Evolutionary conservation across 2,888 invertebrate species (phyloP), one percentile per base, ranked within the genome.

Genomic region (Melikaiella ostensackeni): DNA sequence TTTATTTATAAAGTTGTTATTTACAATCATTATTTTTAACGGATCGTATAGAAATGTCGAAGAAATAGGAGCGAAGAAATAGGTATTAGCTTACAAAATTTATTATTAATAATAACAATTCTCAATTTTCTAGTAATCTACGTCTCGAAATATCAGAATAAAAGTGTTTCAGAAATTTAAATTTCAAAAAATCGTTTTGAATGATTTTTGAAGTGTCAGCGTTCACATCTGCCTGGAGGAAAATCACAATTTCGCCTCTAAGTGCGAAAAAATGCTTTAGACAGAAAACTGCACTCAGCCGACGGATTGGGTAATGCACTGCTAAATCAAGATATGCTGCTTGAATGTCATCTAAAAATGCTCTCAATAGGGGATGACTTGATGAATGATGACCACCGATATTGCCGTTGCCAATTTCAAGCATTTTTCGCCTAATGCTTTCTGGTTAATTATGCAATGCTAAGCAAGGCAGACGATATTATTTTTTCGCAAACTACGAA

Each of bases 391-490:
- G 42, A 59, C 55, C 24, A 42, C 64, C 13, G 38, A 16, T 70
- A 75, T 78, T 21, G 38, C 57, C 9, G 16, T 19, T 30, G 21
- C 16, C 50, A 78, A 66, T 61, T 59, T 24, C 16, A 21, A 61
- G 7, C 57, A 66, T 61, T 75, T 66, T n/a, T 61, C 66, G 66
- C 75, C 62, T 19, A 77, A 42, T 30, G 75, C 64, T 75, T 79
- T 42, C 27, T 76, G 76, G 42, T 79, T 76, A 38, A 79, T 76
- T 13, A 79, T 76, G 24, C 76, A 79, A 46, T 76, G 79, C 8
- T 74, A 76, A 19, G 66, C 50, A 24, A 57, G 35, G 70, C 76
- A 79, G 33, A 74, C 61, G 24, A 76, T 79, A 46, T 76, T 57
- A n/a, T 79, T 79, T 75, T 61, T 30, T 5, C 55, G 27, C 35